phyloP scores from a whole-genome alignment of 2,113 vertebrate species.

The Serinus canaria region DNA sequence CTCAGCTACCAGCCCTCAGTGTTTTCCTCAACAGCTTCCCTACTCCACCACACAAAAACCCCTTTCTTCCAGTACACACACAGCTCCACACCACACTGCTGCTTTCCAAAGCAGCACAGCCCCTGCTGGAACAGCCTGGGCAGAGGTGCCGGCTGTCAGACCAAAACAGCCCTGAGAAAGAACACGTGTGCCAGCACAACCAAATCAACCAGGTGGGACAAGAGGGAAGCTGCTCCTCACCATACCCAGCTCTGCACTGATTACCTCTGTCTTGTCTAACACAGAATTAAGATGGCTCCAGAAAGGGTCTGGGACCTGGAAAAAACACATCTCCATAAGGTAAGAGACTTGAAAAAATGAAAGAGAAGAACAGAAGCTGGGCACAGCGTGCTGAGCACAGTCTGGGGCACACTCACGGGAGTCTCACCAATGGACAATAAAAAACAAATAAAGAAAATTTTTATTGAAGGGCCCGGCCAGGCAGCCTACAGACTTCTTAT shows the following conservation, averaged over 20 bases:
- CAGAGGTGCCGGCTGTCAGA: not conserved
- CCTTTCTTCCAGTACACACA: not conserved
- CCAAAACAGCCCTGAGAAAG: not conserved
- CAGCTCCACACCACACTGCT: not conserved
- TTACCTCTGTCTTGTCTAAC: not conserved
- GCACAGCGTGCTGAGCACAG: fast-evolving
- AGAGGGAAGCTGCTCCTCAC: not conserved
- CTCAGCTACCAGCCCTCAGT: not conserved
- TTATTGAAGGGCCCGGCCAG: not conserved
- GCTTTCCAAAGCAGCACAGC: not conserved
- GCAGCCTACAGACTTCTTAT: not conserved
- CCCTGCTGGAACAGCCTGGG: not conserved
- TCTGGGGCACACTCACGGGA: not conserved
- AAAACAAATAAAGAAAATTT: not conserved
- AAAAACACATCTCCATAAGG: not conserved
- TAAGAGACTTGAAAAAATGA: not conserved
- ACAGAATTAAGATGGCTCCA: not conserved
- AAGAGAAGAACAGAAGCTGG: not conserved
- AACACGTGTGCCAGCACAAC: fast-evolving
- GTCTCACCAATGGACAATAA: not conserved
- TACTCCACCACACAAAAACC: fast-evolving
- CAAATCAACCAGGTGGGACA: not conserved
- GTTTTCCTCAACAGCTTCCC: not conserved
- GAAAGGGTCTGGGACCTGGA: not conserved
- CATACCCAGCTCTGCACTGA: not conserved